Base-by-base conservation (phyloP, 1,140 invertebrate species). In the Cephus cinctus region DNA sequence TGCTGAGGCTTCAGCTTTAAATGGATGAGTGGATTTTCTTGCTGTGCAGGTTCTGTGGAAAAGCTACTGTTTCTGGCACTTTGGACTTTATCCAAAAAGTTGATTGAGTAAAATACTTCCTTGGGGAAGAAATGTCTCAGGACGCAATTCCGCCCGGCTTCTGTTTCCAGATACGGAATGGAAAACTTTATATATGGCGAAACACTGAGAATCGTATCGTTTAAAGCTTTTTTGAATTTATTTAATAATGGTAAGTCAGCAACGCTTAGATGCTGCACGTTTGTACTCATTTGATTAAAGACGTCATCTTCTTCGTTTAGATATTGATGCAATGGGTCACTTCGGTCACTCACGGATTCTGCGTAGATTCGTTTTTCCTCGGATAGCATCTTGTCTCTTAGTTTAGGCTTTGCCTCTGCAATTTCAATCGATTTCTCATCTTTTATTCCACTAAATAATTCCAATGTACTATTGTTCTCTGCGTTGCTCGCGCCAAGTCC, bases 121-220 rank as follows among this genome's bases (percentile, higher is more conserved):
- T 83, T 77, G 0, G 90, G 86, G 60, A 95, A 93, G 62, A 86
- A 94, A 15, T 76, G 77, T 6, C 92, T 76, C 2, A 96, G 66
- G 15, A 81, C 72, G 68, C 92, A 95, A 48, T 85, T 86, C 18
- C 85, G 80, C 0, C 94, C 93, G 2, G 73, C 75, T 61, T 92
- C 88, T 0, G 92, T 94, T 71, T 96, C 92, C 47, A 98, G 70
- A 73, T 89, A 97, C 0, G 96, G 96, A 31, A 95, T 78, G 0
- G 86, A 82, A 58, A 92, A 90, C 48, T 87, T 86, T 1, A 95
- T 77, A 74, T 88, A 92, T 0, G 95, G 94, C 0, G 94, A 97
- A 52, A 89, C 83, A 1, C 89, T 93, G 1, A 98, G 76, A 45
- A 89, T 75, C 0, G 84, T 84, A 21, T 86, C 86, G 49, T 87